Percentiles rank a stretch among this genome's conserved stretches.
phyloP scores from a whole-genome alignment of 2,797 vertebrate species.

The Bryconaethiops microstoma region DNA sequence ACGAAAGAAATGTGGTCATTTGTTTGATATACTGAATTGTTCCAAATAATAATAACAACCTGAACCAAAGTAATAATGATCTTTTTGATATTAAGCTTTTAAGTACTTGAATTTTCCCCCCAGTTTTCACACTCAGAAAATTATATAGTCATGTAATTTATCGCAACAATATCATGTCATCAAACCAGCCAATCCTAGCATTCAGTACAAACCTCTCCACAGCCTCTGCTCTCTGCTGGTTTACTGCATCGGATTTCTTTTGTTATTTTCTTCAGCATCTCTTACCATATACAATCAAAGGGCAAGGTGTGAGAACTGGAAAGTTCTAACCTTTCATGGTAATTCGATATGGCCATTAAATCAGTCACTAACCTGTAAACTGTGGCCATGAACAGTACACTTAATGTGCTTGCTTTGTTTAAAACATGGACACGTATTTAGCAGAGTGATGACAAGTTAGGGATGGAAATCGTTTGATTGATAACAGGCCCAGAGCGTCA shows the following conservation, averaged over 20 bases:
- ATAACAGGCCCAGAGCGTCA: constrained; percentile 44
- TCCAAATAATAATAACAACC: too few relatives aligned
- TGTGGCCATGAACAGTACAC: constrained; percentile 62
- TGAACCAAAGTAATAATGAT: too few relatives aligned
- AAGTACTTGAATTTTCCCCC: too few relatives aligned
- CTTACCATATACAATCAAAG: constrained; percentile 67
- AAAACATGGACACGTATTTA: constrained; percentile 39
- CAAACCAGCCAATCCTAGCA: background rate
- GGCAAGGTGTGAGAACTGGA: constrained; percentile 71
- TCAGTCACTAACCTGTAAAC: constrained; percentile 68
- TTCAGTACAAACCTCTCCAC: constrained; percentile 1
- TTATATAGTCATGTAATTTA: too few relatives aligned
- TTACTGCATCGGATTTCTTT: constrained; percentile 53
- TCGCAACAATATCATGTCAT: background rate
- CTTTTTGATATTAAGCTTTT: too few relatives aligned
- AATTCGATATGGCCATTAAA: constrained; percentile 77
- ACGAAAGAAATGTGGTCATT: too few relatives aligned
- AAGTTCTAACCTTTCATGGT: constrained; percentile 78
- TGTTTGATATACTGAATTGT: too few relatives aligned
- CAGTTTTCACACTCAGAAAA: too few relatives aligned
- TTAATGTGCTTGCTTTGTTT: constrained; percentile 56
- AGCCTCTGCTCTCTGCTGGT: constrained; percentile 11
- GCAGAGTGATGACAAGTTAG: constrained; percentile 59
- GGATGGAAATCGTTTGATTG: constrained; percentile 30
- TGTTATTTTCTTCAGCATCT: constrained; percentile 45